phyloP scores from a whole-genome alignment of 2,888 invertebrate genomes.

The Standfussiana lucernea region DNA sequence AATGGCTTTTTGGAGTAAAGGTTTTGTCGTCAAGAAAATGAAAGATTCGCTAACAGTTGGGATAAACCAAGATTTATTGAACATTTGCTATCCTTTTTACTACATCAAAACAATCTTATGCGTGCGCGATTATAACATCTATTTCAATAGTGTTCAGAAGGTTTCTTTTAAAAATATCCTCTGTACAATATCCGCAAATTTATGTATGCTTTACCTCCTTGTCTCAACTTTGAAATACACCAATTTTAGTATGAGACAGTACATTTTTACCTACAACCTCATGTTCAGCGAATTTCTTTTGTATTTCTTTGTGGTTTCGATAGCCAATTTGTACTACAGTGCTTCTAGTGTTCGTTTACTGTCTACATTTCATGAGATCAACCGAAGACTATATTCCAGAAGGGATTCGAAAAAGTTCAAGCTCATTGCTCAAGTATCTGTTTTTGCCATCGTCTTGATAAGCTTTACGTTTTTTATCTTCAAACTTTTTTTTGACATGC shows the following conservation, averaged over 20 bases:
- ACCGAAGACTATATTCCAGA: neutral
- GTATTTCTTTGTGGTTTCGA: slow-evolving; percentile 1
- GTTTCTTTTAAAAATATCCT: slow-evolving; percentile 21
- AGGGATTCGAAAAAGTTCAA: neutral
- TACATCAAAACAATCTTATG: slow-evolving; percentile 22
- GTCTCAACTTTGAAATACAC: neutral
- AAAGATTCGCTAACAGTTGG: neutral
- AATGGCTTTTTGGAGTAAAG: neutral
- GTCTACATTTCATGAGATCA: neutral
- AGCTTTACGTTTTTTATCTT: neutral
- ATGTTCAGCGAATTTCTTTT: slow-evolving; percentile 7
- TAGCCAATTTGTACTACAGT: slow-evolving; percentile 5
- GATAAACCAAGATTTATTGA: slow-evolving; percentile 1
- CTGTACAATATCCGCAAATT: neutral
- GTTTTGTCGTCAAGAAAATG: neutral
- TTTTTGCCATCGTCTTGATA: neutral
- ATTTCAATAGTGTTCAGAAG: neutral
- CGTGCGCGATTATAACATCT: slow-evolving; percentile 25
- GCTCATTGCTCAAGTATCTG: neutral
- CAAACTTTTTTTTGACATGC: neutral
- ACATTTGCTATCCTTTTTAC: slow-evolving; percentile 26
- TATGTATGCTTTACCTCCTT: slow-evolving; percentile 11
- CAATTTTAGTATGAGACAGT: neutral
- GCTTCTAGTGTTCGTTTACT: slow-evolving; percentile 12
- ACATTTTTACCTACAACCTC: neutral